Base-by-base conservation (phyloP, 1,140 invertebrate species). In the Diorhabda carinulata region DNA sequence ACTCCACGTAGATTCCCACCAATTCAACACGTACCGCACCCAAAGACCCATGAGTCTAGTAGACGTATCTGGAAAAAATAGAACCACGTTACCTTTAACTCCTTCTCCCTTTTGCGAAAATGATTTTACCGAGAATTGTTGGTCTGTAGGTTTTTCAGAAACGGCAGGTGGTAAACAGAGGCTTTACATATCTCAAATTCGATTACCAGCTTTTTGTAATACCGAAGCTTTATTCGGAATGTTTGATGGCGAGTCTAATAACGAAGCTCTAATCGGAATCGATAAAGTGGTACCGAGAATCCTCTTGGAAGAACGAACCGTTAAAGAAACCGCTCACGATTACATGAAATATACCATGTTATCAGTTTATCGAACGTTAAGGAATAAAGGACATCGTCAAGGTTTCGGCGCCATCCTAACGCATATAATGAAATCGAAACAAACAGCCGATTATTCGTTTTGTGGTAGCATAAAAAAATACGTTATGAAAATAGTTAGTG, bases 331-430 rank as follows among this genome's bases (percentile, higher is more conserved):
- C 0, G 86, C 88, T 0, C 86, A 85, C 70, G 91, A 93, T 69
- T 95, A 94, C 71, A 86, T 95, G 83, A 94, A 93, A 78, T 93
- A 92, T 76, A 93, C 92, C 2, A 83, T 93, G 60, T 81, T 93
- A 4, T 87, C 91, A 25, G 88, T 90, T 1, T 91, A 92, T 71
- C 86, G 89, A 63, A 90, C 92, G 72, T 81, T 92, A 43, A 90
- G 88, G 73, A 88, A 91, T 72, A 88, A 88, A 70, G 88, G 87
- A 0, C 87, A 90, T 76, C 89, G 84, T 75, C 88, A 88, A 73
- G 89, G 89, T 0, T 84, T 90, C 57, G 91, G 89, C 75, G 86
- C 90, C 2, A 88, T 89, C 9, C 80, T 93, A 62, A 87, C 91
- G 58, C 92, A 94, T 78, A 84, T 94, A n/a, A 83, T 86, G 2